These are phyloP conservation scores for Stigmatopora argus DNA, from an alignment of 2,113 vertebrate species.

Conservation along the genomic window DNA sequence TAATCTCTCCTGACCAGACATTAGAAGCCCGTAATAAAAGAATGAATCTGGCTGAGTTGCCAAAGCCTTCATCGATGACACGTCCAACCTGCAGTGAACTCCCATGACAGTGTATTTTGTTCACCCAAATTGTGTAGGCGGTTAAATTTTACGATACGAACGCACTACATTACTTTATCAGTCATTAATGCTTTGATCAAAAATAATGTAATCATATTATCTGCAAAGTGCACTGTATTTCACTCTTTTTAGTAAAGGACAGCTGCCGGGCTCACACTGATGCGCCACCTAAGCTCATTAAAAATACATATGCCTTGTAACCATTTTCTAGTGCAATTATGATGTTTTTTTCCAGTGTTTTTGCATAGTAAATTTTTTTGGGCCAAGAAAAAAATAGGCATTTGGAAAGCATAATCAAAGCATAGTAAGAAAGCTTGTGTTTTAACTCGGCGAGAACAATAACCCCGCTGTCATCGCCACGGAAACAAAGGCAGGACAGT, in stretches of 20 bases:
- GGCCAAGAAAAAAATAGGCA: neutral
- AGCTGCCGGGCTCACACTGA: slow-evolving; percentile 1
- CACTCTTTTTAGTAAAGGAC: neutral
- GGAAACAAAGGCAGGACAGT: slow-evolving; percentile 32
- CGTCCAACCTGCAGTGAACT: slow-evolving; percentile 38
- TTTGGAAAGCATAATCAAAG: slow-evolving; percentile 6
- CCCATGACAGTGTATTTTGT: slow-evolving; percentile 21
- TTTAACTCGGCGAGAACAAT: slow-evolving; percentile 32
- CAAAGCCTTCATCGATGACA: slow-evolving; percentile 69
- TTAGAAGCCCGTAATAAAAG: slow-evolving; percentile 68
- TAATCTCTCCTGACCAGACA: slow-evolving; percentile 65
- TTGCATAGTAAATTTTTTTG: neutral
- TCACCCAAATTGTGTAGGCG: no score
- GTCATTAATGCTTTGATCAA: no score
- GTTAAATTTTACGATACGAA: no score
- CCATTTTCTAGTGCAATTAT: no score
- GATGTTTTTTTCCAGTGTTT: neutral
- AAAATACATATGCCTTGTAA: no score
- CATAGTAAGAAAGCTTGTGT: neutral
- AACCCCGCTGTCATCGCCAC: slow-evolving; percentile 35
- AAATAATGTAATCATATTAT: neutral
- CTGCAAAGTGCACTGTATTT: neutral
- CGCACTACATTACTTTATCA: no score
- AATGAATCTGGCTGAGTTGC: slow-evolving; percentile 59
- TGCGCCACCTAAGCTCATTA: no score